A percentile compares a stretch with the other conserved stretches of the same genome.
Evolutionary conservation across 2,888 invertebrate genomes (phyloP).

Genomic region (Herminia tarsipennalis): DNA sequence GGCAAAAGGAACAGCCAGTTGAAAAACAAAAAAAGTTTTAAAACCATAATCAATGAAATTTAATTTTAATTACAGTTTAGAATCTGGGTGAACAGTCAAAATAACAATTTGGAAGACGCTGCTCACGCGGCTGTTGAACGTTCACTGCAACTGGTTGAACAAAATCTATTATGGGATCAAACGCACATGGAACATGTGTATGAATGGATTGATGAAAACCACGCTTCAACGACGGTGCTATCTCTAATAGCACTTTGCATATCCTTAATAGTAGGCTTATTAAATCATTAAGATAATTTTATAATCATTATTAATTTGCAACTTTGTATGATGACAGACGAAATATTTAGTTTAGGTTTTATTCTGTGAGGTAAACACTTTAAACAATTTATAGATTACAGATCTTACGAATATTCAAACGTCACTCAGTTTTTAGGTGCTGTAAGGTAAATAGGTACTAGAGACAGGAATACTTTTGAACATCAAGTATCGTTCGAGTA

Average conservation of each 20-base stretch:
- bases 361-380: no score
- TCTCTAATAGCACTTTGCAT: slow-evolving; percentile 60
- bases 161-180: slow-evolving; percentile 57
- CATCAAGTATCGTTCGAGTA: no score
- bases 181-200: slow-evolving; percentile 55
- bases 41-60: neutral
- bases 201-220: slow-evolving; percentile 76
- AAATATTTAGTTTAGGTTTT: no score
- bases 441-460: no score
- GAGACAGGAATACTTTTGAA: no score
- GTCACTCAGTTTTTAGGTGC: no score
- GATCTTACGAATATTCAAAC: no score
- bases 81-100: slow-evolving; percentile 56
- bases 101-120: slow-evolving; percentile 62
- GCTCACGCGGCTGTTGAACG: slow-evolving; percentile 42
- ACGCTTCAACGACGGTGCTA: slow-evolving; percentile 60
- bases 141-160: slow-evolving; percentile 38
- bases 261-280: slow-evolving; percentile 57
- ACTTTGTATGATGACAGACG: no score
- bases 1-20: no score
- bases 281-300: slow-evolving; percentile 48
- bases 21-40: neutral
- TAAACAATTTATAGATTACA: no score
- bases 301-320: neutral
- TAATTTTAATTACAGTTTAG: slow-evolving; percentile 52